Conservation (phyloP, 2,888 invertebrate genomes). For the Noctua pronuba region DNA sequence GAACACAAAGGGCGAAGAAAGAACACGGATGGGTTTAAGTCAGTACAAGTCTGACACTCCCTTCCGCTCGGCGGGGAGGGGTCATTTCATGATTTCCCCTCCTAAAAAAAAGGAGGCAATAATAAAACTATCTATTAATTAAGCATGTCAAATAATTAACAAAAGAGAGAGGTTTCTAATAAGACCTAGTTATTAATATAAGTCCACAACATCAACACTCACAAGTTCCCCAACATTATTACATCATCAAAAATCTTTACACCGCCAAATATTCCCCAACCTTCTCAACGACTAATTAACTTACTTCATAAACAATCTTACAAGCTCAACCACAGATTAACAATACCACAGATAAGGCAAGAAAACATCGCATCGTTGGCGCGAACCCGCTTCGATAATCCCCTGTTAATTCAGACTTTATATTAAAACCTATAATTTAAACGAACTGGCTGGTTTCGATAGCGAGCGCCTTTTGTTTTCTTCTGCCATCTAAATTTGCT, state of each 20-base stretch:
- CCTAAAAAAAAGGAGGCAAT: no score
- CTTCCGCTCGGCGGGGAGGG: no score
- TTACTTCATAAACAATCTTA: conserved; percentile 59
- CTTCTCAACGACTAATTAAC: conserved; percentile 50
- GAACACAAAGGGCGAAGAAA: no score
- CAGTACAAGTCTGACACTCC: no score
- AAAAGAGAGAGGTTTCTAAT: no score
- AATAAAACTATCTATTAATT: background rate
- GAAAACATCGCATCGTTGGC: conserved; percentile 46
- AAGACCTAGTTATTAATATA: background rate
- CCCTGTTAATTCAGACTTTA: conserved; percentile 70
- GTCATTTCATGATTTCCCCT: no score
- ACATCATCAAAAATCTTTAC: conserved; percentile 8
- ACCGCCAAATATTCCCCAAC: conserved; percentile 25
- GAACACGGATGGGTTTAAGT: no score
- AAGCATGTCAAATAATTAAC: background rate
- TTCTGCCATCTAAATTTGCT: conserved; percentile 70
- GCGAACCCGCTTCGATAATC: conserved; percentile 67
- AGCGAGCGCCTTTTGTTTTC: conserved; percentile 71
- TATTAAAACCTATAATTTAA: conserved; percentile 78
- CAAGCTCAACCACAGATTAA: conserved; percentile 61
- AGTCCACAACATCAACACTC: background rate
- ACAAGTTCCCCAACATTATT: background rate
- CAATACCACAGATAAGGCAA: conserved; percentile 62
- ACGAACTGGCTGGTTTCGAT: conserved; percentile 68